Evolutionary conservation across 2,113 vertebrate genomes (phyloP).

Genomic region (Turdus rufiventris): DNA sequence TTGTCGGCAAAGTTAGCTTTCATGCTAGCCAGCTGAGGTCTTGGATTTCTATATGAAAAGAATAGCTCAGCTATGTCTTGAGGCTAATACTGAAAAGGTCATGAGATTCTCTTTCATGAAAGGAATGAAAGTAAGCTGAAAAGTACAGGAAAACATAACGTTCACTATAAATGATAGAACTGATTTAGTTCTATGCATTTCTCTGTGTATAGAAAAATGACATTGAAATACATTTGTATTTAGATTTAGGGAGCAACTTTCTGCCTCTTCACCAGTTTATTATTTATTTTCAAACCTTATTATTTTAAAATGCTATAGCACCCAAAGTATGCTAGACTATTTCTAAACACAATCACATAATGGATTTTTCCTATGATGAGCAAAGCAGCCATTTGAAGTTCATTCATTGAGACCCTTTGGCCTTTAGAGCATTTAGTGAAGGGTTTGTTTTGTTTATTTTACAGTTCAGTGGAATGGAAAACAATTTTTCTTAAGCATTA

Average conservation of each 20-base stretch:
- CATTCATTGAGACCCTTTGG: constrained; percentile 65
- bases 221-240: constrained; percentile 56
- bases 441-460: constrained; percentile 72
- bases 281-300: constrained; percentile 59
- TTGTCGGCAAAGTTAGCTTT: constrained; percentile 53
- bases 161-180: constrained; percentile 37
- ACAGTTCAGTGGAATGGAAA: constrained; percentile 70
- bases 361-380: constrained; percentile 62
- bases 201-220: constrained; percentile 48
- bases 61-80: constrained; percentile 62
- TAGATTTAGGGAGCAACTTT: constrained; percentile 44
- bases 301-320: constrained; percentile 55
- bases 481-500: constrained; percentile 70
- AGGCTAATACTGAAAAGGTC: constrained; percentile 65
- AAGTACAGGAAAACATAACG: constrained; percentile 42
- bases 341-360: constrained; percentile 61
- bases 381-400: constrained; percentile 63
- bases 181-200: constrained; percentile 40
- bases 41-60: constrained; percentile 60
- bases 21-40: constrained; percentile 59
- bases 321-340: constrained; percentile 38
- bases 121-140: constrained; percentile 56
- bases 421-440: constrained; percentile 68
- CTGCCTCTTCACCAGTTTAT: constrained; percentile 43
- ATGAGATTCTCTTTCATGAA: constrained; percentile 61